Evolutionary conservation across 1,140 invertebrate genomes (phyloP).

Genomic region (Drosophila guanche): DNA sequence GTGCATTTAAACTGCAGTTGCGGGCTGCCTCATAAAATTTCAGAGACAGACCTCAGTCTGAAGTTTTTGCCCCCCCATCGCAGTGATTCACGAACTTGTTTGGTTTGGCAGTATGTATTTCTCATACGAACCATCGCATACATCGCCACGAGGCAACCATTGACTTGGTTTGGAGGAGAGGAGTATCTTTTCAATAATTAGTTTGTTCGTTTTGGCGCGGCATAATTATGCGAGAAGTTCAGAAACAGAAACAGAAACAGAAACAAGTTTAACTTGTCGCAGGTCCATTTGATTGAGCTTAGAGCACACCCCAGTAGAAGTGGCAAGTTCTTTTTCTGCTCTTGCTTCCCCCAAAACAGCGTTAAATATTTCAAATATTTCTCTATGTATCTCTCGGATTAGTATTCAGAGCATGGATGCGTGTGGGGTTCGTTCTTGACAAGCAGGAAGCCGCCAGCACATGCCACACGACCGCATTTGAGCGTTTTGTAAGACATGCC

Average conservation of each 20-base stretch:
- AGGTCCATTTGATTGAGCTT: conserved; percentile 39
- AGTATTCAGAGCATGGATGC: conserved; percentile 63
- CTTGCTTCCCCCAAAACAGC: conserved; percentile 27
- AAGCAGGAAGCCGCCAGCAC: conserved; percentile 67
- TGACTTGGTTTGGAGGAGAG: conserved; percentile 19
- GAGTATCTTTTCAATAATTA: conserved; percentile 58
- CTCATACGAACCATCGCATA: conserved; percentile 14
- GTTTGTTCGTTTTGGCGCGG: conserved; percentile 37
- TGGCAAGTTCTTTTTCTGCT: conserved; percentile 25
- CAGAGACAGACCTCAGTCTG: conserved; percentile 22
- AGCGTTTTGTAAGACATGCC: conserved; percentile 15
- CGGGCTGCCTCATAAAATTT: conserved; percentile 27
- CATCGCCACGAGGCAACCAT: conserved; percentile 18
- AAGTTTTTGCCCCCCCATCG: conserved; percentile 1
- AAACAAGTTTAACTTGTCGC: conserved; percentile 73
- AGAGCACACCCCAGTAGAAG: conserved; percentile 17
- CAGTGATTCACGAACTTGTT: conserved; percentile 65
- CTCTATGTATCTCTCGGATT: conserved; percentile 41
- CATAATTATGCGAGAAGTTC: conserved; percentile 57
- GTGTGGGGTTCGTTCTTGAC: conserved; percentile 23
- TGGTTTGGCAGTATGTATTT: conserved; percentile 15
- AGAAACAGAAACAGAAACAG: conserved; percentile 46
- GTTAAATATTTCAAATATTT: conserved; percentile 73
- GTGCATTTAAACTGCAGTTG: conserved; percentile 65
- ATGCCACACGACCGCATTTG: conserved; percentile 51